Evolutionary conservation across 2,888 invertebrate genomes (phyloP).

Genomic region (Erynnis tages): DNA sequence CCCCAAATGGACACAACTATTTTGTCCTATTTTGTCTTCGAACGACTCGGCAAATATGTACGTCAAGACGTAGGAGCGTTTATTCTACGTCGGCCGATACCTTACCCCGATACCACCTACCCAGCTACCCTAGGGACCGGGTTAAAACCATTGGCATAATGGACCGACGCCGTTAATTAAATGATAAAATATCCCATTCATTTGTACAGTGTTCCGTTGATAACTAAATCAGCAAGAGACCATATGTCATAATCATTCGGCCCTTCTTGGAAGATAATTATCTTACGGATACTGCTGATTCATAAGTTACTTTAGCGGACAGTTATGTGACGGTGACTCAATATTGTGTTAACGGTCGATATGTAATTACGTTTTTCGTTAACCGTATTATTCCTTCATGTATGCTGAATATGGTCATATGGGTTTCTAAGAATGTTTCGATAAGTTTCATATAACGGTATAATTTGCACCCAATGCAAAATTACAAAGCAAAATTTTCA

Average conservation of each 20-base stretch:
- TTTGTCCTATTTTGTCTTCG: too few species aligned
- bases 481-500: too few species aligned
- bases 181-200: neutral
- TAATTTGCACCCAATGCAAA: too few species aligned
- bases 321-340: constrained; percentile 16
- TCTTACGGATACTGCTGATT: constrained; percentile 14
- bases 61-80: too few species aligned
- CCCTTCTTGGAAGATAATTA: constrained; percentile 20
- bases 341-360: neutral
- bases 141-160: neutral
- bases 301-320: constrained; percentile 4
- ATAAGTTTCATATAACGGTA: too few species aligned
- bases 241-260: neutral
- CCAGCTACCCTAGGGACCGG: neutral
- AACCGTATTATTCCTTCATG: too few species aligned
- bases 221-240: neutral
- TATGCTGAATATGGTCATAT: too few species aligned
- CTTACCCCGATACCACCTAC: neutral
- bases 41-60: too few species aligned
- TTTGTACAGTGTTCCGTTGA: neutral
- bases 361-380: neutral
- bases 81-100: too few species aligned
- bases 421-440: too few species aligned
- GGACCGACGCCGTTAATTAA: neutral
- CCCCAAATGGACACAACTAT: too few species aligned